Evolutionary conservation across 2,113 vertebrate species (phyloP), one percentile per base, ranked within the genome.

Genomic region (Diadophis punctatus): DNA sequence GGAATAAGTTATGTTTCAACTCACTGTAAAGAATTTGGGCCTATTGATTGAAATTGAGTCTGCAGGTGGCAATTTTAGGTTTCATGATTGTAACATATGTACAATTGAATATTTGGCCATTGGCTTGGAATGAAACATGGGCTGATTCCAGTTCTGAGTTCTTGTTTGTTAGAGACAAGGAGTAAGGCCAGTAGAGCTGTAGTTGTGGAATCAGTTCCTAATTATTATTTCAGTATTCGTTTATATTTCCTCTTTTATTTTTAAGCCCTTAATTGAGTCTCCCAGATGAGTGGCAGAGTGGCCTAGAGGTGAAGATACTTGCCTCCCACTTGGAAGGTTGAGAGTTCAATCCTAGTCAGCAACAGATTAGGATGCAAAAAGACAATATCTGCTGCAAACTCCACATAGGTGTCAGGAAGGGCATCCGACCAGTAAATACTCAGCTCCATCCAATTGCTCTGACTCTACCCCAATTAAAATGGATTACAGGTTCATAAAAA

Each of bases 131-230:
- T 96, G 91, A 96, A 96, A 94, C 88, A 96, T 95, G 96, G 96
- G 95, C 93, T 95, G 94, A 93, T 91, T 96, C 96, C 96, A 96
- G 93, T 92, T 96, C 96, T 92, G 94, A 39, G 96, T 95, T 96
- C 96, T 96, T 96, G 95, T 96, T 97, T 96, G 95, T 96, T 95
- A 96, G 93, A 95, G 96, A 96, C 96, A 96, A 96, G 96, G 91
- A 96, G 95, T 94, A 95, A 96, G 93, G 97, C 95, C 96, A 97
- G 92, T 95, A 93, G 94, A 96, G 96, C 96, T 95, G 95, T 95
- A 60, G 90, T 0, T 0, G 92, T 93, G 95, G 92, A 94, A 95
- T 96, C 96, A 96, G 88, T 95, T 96, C 92, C 95, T 93, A 94
- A 93, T 95, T 55, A 55, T 55, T 53, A 53, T 96, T 97, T 94